Conservation (phyloP, 2,113 vertebrate genomes). For the Oreocharis arfaki region DNA sequence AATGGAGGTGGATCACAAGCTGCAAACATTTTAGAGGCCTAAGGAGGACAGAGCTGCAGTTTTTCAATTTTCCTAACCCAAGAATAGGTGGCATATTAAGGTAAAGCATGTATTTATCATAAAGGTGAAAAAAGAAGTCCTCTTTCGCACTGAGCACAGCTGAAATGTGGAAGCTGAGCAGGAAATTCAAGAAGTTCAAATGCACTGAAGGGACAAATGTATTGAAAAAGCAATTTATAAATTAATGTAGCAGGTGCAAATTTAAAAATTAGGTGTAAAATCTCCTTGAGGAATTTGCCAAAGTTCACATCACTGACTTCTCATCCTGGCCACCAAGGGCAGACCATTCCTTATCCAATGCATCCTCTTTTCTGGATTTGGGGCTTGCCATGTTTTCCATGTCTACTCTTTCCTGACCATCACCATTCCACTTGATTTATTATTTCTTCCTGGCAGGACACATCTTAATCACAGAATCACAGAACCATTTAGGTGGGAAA, state of each 20-base stretch:
- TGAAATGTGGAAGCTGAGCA: not conserved
- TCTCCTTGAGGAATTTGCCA: not conserved
- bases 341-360: not conserved
- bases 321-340: not conserved
- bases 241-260: not conserved
- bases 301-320: not conserved
- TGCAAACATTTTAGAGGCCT: not conserved
- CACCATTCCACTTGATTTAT: not conserved
- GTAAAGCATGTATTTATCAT: not conserved
- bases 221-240: not conserved
- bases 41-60: not conserved
- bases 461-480: not conserved
- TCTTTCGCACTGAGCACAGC: not conserved
- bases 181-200: not conserved
- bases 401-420: not conserved
- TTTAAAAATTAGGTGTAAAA: not conserved
- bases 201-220: not conserved
- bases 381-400: accelerated
- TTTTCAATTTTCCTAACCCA: not conserved
- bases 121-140: not conserved
- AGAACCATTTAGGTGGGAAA: not conserved
- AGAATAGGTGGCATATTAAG: not conserved
- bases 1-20: not conserved
- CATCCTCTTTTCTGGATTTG: not conserved
- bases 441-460: not conserved